Base-by-base conservation (phyloP, 2,113 vertebrate genomes). In the Anthoscopus minutus region DNA sequence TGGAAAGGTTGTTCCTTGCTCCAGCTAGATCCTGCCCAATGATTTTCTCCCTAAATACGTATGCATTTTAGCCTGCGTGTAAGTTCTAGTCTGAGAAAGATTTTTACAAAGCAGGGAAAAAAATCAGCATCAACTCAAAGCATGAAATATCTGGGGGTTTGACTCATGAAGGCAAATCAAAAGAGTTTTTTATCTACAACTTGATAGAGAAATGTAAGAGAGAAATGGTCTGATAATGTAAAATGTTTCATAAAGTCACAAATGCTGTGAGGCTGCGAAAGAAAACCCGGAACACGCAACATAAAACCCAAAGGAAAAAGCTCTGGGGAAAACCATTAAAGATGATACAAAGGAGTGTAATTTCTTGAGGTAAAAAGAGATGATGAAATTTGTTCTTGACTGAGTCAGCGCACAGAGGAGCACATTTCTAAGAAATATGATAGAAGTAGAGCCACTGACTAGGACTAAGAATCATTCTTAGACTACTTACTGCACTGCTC, bases 351-450 rank as follows among this genome's bases (percentile, higher is more conserved):
- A 79, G 33, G 54, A 85, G 57, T 33, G n/a, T 64, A 44, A 87
- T 76, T 93, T 89, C 60, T 81, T 3, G 2, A 91, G 81, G 81
- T 85, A 33, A 66, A 82, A 85, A 20, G 89, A 91, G 84, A 88
- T 91, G 77, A 85, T 87, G 84, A 91, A 92, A 94, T 94, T 82
- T 47, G 27, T 62, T 89, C 79, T 69, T 70, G 80, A 56, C 58
- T 95, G 94, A 95, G 87, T 95, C 91, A 91, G 62, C 1, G 1
- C 62, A 85, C 44, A 65, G 53, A 88, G 45, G 38, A 97, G 62
- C 54, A 56, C 33, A 51, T 70, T 95, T 93, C 94, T 88, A 81
- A 93, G 89, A 82, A 95, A 60, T 73, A 28, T 7, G 53, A 57
- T 35, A 78, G 40, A 64, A 87, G 66, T 28, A 11, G 54, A 70